Evolutionary conservation across 2,113 vertebrate genomes (phyloP), one percentile per base, ranked within the genome.

Genomic region (Mesembrinibis cayennensis): DNA sequence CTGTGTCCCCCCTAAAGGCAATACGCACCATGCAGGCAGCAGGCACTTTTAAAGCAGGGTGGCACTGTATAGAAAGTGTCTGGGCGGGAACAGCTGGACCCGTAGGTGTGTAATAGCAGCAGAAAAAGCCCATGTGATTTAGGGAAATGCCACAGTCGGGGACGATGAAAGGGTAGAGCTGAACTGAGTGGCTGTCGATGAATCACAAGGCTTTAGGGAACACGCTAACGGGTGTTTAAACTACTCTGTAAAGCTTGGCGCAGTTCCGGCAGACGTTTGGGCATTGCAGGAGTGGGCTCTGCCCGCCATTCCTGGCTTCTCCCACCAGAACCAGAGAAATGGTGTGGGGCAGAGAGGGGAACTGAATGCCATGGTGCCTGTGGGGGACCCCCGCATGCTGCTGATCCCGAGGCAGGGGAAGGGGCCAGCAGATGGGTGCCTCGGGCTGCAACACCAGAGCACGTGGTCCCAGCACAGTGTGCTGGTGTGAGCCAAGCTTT

Each of bases 351-450:
- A 32, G 62, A 69, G 53, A 18, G 61, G 55, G 18, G 21, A 53
- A 11, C 6, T 1, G 0, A 63, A 23, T 2, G 0, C 13, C 3
- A 0, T 0, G 0, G 40, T 55, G 40, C 38, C 40, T 3, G 1
- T 4, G 26, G 34, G 22, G 52, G 2, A 49, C 11, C 27, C 29
- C 29, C 7, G 0, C 53, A 30, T 0, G 0, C 38, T 74, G 59
- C n/a, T 1, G 1, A 2, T 6, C 47, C 63, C 0, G 0, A 13
- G 45, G 36, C n/a, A 56, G 30, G 88, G 59, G 23, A 17, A 74
- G 49, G n/a, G 10, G 27, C 22, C 2, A 6, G 25, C 1, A 7
- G 27, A 2, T 0, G 6, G 11, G 7, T 40, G 62, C n/a, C 22
- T 45, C 1, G 3, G 55, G 26, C 20, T 25, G 47, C 10, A 45